These are phyloP conservation scores for Manduca sexta DNA, from an alignment of 1,140 invertebrate species.

Conservation along the genomic window DNA sequence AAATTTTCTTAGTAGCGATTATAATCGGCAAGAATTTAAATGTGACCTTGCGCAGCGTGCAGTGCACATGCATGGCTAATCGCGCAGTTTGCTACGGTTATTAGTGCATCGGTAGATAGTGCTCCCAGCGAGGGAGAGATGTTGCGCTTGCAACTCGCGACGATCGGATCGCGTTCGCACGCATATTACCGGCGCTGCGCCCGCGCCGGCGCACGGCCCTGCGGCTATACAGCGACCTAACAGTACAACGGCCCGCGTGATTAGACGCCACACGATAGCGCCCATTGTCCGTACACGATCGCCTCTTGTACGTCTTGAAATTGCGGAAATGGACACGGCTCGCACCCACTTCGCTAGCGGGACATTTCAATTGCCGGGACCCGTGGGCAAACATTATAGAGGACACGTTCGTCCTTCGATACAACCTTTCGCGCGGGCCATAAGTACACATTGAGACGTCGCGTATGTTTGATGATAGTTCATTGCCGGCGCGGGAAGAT, in stretches of 20 bases:
- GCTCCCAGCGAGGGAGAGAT: constrained; percentile 25
- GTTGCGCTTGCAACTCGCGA: constrained; percentile 24
- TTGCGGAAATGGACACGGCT: constrained; percentile 67
- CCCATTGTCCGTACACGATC: constrained; percentile 69
- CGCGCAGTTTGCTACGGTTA: constrained; percentile 22
- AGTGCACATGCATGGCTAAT: constrained; percentile 10
- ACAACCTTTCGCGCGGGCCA: no score
- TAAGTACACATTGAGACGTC: no score
- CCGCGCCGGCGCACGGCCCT: constrained; percentile 28
- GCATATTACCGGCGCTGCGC: constrained; percentile 57
- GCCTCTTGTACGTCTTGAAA: constrained; percentile 56
- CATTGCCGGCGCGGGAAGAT: no score
- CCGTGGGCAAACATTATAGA: constrained; percentile 22
- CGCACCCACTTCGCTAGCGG: constrained; percentile 53
- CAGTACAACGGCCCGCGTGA: constrained; percentile 59
- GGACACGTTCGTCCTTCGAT: not conserved
- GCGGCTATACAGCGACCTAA: constrained; percentile 45
- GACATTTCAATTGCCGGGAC: constrained; percentile 63
- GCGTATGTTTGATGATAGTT: no score
- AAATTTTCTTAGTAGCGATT: no score
- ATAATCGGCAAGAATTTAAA: not conserved
- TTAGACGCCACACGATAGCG: constrained; percentile 69
- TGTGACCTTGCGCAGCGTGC: not conserved
- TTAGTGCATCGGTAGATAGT: constrained; percentile 34
- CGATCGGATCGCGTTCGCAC: constrained; percentile 64